Base-by-base conservation (phyloP, 2,888 invertebrate genomes). In the Protophormia terraenovae region DNA sequence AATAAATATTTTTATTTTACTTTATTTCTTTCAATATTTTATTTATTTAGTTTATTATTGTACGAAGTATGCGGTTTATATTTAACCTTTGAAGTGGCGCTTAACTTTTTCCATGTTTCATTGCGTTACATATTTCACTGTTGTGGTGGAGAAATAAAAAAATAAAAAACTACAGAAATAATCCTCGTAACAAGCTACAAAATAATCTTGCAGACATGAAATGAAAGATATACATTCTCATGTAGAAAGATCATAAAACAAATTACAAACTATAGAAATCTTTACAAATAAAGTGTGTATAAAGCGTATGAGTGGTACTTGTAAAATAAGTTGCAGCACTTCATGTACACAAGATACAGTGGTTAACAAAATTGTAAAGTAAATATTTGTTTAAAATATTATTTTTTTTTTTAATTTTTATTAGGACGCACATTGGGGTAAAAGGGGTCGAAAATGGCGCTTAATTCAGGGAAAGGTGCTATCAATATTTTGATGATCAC, bases 11-110 rank as follows among this genome's bases (percentile, higher is more conserved):
- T 55, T 45, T 8, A 14, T 22, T 27, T 64, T 64, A 29, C 27
- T 29, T 16, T 38, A 19, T 60, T 50, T 55, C 38, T 29, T 41
- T 50, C n/a, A n/a, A n/a, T n/a, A n/a, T 12, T 72, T 80, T 71
- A 82, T 75, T 81, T 76, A 55, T 76, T 76, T 76, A 47, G 41
- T 71, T 60, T 66, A 41, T 14, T 69, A 64, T 77, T 64, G 38
- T 73, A 29, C 24, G 16, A 29, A 16, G 12, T 32, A 55, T 64
- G 71, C 69, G 73, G 78, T 75, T 73, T 50, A n/a, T 47, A 29
- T 76, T 64, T 58, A 66, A 22, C 38, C 71, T 84, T 85, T 85
- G 84, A 85, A 85, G 84, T 85, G 84, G 84, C 84, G 84, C 84
- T 85, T 85, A 81, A 77, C 29, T 75, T 66, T 62, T 80, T 72